Percentiles rank a stretch among this genome's conserved stretches.
Conservation (phyloP, 92 coral and sea anemone genomes). For the Siderastrea siderea region DNA sequence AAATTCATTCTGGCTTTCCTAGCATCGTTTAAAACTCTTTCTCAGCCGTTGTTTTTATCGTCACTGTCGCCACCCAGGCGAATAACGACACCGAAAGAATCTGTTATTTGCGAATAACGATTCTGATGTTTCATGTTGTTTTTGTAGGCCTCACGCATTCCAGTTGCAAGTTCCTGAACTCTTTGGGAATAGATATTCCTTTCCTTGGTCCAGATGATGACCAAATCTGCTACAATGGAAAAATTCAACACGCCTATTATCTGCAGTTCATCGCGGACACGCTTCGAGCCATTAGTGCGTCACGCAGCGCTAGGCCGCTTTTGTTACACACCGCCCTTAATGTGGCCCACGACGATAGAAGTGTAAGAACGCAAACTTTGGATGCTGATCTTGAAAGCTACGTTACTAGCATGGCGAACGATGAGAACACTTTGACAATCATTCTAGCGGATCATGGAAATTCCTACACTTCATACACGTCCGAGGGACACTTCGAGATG, state of each 20-base stretch:
- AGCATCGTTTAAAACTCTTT: too few species aligned
- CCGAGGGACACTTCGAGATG: conserved; percentile 88
- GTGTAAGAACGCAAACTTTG: conserved; percentile 76
- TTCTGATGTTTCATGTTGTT: not conserved
- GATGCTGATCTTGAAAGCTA: conserved; percentile 73
- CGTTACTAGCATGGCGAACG: conserved; percentile 61
- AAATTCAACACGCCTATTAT: conserved; percentile 78
- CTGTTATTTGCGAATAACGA: not conserved
- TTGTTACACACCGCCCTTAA: conserved; percentile 78
- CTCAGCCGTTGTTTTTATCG: too few species aligned
- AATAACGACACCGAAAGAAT: too few species aligned
- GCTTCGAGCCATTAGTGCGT: conserved; percentile 57
- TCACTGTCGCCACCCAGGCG: too few species aligned
- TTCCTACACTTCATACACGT: conserved; percentile 83
- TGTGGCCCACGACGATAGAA: conserved; percentile 86
- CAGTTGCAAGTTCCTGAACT: conserved; percentile 69
- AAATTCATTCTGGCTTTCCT: too few species aligned
- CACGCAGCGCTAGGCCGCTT: conserved; percentile 65
- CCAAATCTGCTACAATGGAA: conserved; percentile 90
- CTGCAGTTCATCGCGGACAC: conserved; percentile 66
- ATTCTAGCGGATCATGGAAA: conserved; percentile 93
- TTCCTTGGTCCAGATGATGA: conserved; percentile 77
- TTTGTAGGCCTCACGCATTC: conserved; percentile 84
- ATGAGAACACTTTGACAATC: conserved; percentile 77
- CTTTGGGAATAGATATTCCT: conserved; percentile 41